Base-by-base conservation (phyloP, 2,888 invertebrate species). In the Morpho achilles region DNA sequence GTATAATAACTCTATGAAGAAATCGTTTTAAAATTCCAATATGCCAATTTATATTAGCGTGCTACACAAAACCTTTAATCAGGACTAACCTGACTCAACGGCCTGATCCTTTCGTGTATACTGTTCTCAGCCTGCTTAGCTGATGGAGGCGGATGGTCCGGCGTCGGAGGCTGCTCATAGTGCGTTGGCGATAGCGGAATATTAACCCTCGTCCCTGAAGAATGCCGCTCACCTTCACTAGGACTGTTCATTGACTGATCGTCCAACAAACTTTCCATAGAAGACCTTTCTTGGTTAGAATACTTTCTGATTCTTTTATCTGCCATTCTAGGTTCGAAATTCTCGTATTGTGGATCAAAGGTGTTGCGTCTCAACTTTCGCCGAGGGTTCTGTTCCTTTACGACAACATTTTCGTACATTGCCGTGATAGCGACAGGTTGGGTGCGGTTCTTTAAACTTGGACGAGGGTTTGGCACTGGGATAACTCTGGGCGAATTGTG, bases 141-240 rank as follows among this genome's bases (percentile, higher is more conserved):
- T 8, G 97, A 95, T 0, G 98, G 98, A 1, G 98, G 98, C 4
- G 98, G 97, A 86, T 97, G 97, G 70, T 98, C 97, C 0, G 98
- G 98, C 8, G 98, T 98, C 8, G 98, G 97, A 8, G 98, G 97
- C 83, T 98, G 97, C 55, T 94, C 93, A 74, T 97, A 97, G 77
- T 97, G 96, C 51, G 97, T 96, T 22, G 98, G 98, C 69, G 97
- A 97, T 70, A 96, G 88, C 0, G 98, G 98, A 70, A 92, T 79
- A 68, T 92, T 81, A 32, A 85, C 72, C 79, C 87, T 91, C 65
- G 79, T 75, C 48, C 83, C 84, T 9, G 84, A 84, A 64, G 76
- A 81, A 72, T 79, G 83, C 64, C 87, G 77, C 68, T 91, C 91
- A 72, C 87, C 86, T 71, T 91, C 84, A 68, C 86, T 83, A 39